Base-by-base conservation (phyloP, 2,888 invertebrate genomes). In the Seira ritae region DNA sequence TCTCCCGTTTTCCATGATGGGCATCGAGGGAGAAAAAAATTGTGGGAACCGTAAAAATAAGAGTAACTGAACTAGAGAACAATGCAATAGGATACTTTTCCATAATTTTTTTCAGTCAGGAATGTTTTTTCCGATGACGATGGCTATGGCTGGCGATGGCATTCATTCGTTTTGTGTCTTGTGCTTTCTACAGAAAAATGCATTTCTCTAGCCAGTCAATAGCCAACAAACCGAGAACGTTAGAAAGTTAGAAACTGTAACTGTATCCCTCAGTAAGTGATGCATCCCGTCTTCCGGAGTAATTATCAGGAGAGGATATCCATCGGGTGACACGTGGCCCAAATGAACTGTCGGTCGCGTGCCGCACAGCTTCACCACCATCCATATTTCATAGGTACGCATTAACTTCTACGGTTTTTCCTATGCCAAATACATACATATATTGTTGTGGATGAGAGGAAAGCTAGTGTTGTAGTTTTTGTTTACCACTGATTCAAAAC, bases 311-410 rank as follows among this genome's bases (percentile, higher is more conserved):
- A 86, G 85, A 73, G 78, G 78, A 87, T 79, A 86, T 17, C 75
- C 75, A 87, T 88, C 68, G 82, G 73, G 72, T 19, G 86, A 67
- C 88, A 88, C 88, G 86, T 81, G 88, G 84, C 88, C 23, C 55
- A 84, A 80, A 87, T 86, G 86, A 85, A 86, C 85, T 87, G 81
- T 50, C 55, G 77, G 87, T 88, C 88, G 82, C 85, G 88, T 88
- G 88, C 76, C 85, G n/a, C 62, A 76, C 31, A 31, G 31, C 31
- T 31, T 4, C 31, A 8, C 31, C 31, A 24, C 72, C 77, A 17
- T 24, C 20, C 70, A 80, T 50, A 77, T 85, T 79, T 80, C 77
- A 19, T 19, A 67, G 67, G 23, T 67, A 23, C 15, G 67, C 17
- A 17, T 23, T 22, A 67, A 67, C n/a, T 24, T 62, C 55, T 19